phyloP scores from a whole-genome alignment of 2,113 vertebrate genomes.

The Phodopus roborovskii region DNA sequence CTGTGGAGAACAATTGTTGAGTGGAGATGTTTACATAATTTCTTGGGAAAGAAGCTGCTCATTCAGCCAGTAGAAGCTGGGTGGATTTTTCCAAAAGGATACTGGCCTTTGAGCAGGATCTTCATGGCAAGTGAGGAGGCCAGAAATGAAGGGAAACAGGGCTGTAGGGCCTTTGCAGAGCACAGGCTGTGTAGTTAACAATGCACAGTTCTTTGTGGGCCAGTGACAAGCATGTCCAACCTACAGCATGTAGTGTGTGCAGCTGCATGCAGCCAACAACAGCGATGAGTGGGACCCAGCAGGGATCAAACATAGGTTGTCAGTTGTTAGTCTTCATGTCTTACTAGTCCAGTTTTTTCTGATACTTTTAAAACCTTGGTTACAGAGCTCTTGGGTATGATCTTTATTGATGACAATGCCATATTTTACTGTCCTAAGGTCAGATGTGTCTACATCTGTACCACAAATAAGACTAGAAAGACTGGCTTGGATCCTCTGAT shows the following conservation, averaged over 20 bases:
- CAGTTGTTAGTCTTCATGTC: background rate
- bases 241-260: background rate
- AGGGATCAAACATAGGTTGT: background rate
- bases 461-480: background rate
- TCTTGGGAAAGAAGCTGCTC: conserved; percentile 25
- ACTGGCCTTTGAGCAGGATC: background rate
- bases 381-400: background rate
- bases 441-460: background rate
- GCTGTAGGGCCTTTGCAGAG: background rate
- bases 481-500: too few relatives aligned
- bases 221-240: background rate
- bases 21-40: background rate
- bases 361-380: background rate
- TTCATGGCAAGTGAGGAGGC: background rate
- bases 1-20: background rate
- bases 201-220: background rate
- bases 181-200: background rate
- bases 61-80: background rate
- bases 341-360: background rate
- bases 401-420: background rate
- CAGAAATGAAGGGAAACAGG: background rate
- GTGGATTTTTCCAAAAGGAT: background rate
- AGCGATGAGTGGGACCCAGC: background rate
- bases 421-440: background rate
- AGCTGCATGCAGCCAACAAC: background rate